Evolutionary conservation across 2,113 vertebrate species (phyloP).

Genomic region (Pampusana beccarii): DNA sequence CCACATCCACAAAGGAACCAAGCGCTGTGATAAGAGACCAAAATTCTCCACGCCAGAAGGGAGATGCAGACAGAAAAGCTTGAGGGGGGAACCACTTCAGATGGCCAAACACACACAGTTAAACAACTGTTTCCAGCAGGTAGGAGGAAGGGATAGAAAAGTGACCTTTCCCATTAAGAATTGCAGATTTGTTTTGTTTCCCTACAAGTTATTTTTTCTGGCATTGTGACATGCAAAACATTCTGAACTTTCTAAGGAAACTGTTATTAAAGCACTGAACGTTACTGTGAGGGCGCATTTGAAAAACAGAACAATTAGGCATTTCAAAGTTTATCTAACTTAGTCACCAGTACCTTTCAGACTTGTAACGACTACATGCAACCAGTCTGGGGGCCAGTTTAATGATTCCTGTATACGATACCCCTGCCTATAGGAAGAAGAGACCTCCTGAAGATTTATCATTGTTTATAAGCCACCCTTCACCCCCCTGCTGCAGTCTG

Average conservation of each 20-base stretch:
- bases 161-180: conserved; percentile 51
- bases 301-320: conserved; percentile 58
- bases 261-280: conserved; percentile 14
- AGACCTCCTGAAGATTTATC: not conserved
- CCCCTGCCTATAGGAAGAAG: not conserved
- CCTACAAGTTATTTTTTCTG: conserved; percentile 42
- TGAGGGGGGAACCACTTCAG: not conserved
- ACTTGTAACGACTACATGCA: not conserved
- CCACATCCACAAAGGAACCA: not conserved
- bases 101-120: not conserved
- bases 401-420: not conserved
- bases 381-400: not conserved
- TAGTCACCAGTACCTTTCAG: not conserved
- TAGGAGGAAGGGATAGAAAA: conserved; percentile 46
- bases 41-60: not conserved
- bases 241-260: conserved; percentile 59
- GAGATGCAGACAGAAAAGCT: not conserved
- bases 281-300: not conserved
- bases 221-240: conserved; percentile 51
- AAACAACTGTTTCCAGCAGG: conserved; percentile 13
- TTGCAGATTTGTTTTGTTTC: conserved; percentile 56
- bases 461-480: not conserved
- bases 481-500: not conserved
- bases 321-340: conserved; percentile 44
- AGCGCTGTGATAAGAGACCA: not conserved